Evolutionary conservation across 2,113 vertebrate genomes (phyloP), one percentile per base, ranked within the genome.

Genomic region (Micromys minutus): DNA sequence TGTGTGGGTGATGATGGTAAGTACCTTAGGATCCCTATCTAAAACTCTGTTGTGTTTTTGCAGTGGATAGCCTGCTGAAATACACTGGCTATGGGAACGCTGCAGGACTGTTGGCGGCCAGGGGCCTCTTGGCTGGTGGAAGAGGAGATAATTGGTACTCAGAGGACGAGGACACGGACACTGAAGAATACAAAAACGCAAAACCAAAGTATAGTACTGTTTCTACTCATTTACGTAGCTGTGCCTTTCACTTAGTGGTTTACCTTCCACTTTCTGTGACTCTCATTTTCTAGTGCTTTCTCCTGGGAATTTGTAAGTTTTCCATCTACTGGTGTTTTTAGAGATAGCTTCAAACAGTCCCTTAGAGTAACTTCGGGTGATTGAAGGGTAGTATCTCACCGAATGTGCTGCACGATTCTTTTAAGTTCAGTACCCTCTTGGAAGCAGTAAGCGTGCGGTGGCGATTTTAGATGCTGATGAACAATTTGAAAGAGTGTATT

Each of bases 81-180:
- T 99, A 99, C 94, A 99, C 99, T 0, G 99, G 99, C 65, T 99
- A 99, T 59, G 99, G 99, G 24, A 99, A 99, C 0, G 99, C 99
- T 0, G 99, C 99, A 22, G 99, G 99, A 90, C 98, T 99, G 80
- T 98, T 99, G 96, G 99, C 99, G 95, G 99, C 99, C 74, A 99
- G 99, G 74, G 99, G 99, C 74, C 99, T 99, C 87, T 98, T 99
- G 79, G 99, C 98, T 59, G 99, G 99, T 97, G 99, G 99, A 93
- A 99, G 99, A 98, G 99, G 99, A 96, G 99, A 99, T 92, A 99
- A 99, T 4, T 99, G 99, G 99, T 99, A 99, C 98, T 99, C 99
- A 0, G 99, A 99, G 75, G 99, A 99, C 90, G 99, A 99, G 98
- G 99, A 99, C 97, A 99, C 99, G 0, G 99, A 99, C 97, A 99